Conservation (phyloP, 1,140 invertebrate genomes). For the Drosophila elegans region DNA sequence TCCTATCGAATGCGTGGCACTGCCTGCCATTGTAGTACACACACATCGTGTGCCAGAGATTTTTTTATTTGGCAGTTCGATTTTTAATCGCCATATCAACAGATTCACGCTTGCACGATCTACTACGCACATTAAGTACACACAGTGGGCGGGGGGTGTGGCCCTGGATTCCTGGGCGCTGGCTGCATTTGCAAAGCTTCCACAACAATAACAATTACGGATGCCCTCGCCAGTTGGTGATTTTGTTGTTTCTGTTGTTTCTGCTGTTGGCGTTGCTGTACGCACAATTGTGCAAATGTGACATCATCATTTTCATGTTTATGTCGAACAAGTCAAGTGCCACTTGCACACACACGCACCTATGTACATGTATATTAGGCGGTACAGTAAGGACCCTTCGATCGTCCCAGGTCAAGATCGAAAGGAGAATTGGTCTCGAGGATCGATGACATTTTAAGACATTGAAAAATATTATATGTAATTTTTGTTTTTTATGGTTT, state of each 20-base stretch:
- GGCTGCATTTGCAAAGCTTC: conserved; percentile 51
- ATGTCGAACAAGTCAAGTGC: conserved; percentile 81
- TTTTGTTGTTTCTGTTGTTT: conserved; percentile 32
- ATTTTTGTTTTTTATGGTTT: no score
- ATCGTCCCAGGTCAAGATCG: background rate
- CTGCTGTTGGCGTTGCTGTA: conserved; percentile 57
- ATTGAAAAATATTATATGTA: no score
- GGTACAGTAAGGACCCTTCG: conserved; percentile 22
- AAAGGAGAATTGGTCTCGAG: no score
- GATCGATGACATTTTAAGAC: no score
- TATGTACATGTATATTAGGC: conserved; percentile 18
- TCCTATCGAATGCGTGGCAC: conserved; percentile 19
- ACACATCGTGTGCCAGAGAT: conserved; percentile 13
- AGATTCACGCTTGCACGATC: conserved; percentile 80
- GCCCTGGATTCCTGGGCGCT: background rate
- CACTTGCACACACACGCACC: conserved; percentile 58
- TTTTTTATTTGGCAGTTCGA: conserved; percentile 62
- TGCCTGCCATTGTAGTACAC: conserved; percentile 56
- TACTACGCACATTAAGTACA: conserved; percentile 81
- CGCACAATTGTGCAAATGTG: conserved; percentile 82
- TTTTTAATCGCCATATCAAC: conserved; percentile 81
- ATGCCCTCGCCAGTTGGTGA: conserved; percentile 8
- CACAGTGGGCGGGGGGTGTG: conserved; percentile 7
- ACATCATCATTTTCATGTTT: conserved; percentile 82
- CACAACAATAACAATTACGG: conserved; percentile 76